Conservation (phyloP, 1,140 invertebrate genomes). For the Probaryconus sp. region DNA sequence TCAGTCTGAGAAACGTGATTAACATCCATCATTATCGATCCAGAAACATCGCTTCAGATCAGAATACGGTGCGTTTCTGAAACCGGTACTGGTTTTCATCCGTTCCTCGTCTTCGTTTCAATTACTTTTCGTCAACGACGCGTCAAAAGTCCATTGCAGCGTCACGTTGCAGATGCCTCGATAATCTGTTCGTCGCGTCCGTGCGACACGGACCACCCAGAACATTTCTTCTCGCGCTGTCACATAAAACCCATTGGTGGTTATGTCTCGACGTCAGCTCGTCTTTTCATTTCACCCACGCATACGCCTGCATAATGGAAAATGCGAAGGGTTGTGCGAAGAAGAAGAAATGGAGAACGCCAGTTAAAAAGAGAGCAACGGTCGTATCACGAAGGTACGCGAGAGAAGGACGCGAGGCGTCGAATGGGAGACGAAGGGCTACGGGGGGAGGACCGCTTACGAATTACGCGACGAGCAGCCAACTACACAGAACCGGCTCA, state of each 20-base stretch:
- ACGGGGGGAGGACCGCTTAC: conserved; percentile 72
- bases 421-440: conserved; percentile 47
- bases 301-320: conserved; percentile 61
- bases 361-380: conserved; percentile 4
- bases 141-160: conserved; percentile 45
- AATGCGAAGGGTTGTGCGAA: conserved; percentile 21
- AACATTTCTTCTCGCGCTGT: conserved; percentile 44
- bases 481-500: conserved; percentile 72
- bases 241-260: conserved; percentile 32
- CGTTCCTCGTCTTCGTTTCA: conserved; percentile 30
- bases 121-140: conserved; percentile 53
- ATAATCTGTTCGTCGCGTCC: conserved; percentile 26
- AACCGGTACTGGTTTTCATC: conserved; percentile 37
- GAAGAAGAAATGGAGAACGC: neutral
- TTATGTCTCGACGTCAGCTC: conserved; percentile 30
- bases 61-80: conserved; percentile 9
- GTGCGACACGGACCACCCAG: conserved; percentile 52
- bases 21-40: conserved; percentile 14
- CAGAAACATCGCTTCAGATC: conserved; percentile 2
- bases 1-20: no score
- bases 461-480: conserved; percentile 74
- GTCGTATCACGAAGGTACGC: neutral
- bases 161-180: conserved; percentile 45
- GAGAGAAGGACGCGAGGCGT: conserved; percentile 3
- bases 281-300: conserved; percentile 66